These are phyloP conservation scores for Scaptomyza reducta DNA, from an alignment of 2,888 invertebrate species.

Conservation along the genomic window DNA sequence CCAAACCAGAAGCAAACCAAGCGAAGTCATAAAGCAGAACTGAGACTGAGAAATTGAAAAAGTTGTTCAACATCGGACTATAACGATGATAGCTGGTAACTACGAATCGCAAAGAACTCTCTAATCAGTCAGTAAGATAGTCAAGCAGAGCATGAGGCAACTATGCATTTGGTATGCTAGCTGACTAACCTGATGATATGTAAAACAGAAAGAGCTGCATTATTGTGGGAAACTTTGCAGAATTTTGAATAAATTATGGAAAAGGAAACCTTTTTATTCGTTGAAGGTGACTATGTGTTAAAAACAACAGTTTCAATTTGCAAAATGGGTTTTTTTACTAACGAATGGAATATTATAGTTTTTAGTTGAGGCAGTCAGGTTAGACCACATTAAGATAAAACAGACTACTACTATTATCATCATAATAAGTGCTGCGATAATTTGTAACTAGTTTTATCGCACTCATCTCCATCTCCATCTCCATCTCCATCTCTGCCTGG, in stretches of 20 bases:
- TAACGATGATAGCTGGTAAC: conserved; percentile 32
- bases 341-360: conserved; percentile 11
- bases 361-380: not conserved
- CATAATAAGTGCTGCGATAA: conserved; percentile 40
- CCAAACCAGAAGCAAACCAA: not conserved
- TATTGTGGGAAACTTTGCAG: not conserved
- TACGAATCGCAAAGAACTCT: conserved; percentile 27
- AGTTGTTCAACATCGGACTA: conserved; percentile 14
- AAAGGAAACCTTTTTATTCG: not conserved
- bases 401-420: conserved; percentile 9
- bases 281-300: not conserved
- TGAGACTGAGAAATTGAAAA: conserved; percentile 2
- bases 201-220: not conserved
- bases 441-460: conserved; percentile 52
- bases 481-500: conserved; percentile 1
- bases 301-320: not conserved
- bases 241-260: not conserved
- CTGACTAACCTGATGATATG: not conserved
- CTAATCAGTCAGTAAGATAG: conserved; percentile 25
- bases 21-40: not conserved
- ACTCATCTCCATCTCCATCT: conserved; percentile 19
- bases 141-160: not conserved
- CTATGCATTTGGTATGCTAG: not conserved
- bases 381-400: not conserved
- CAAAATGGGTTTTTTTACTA: not conserved